Percentiles rank a stretch among this genome's conserved stretches.
phyloP scores from a whole-genome alignment of 2,113 vertebrate species.

The Falcunculus frontatus region DNA sequence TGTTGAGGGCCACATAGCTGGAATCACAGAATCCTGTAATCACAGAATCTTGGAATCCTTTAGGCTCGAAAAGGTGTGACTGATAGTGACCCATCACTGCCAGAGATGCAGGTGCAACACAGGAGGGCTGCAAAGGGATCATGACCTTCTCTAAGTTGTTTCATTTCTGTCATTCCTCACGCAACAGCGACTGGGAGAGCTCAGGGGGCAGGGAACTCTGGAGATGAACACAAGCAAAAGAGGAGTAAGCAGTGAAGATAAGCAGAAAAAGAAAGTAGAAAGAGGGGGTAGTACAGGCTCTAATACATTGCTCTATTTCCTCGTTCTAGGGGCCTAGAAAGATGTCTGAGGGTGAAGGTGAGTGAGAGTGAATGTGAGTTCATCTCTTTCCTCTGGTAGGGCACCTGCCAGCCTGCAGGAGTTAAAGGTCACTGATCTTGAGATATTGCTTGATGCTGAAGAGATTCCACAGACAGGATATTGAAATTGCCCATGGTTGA shows the following conservation, averaged over 20 bases:
- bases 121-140: neutral
- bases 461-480: neutral
- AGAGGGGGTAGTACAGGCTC: fast-evolving
- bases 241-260: neutral
- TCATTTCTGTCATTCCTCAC: neutral
- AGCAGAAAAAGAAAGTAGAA: neutral
- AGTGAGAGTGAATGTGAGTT: neutral
- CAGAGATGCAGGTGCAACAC: neutral
- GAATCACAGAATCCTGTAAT: neutral
- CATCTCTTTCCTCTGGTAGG: neutral
- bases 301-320: neutral
- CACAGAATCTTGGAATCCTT: too few relatives aligned
- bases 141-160: neutral
- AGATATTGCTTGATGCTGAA: neutral
- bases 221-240: neutral
- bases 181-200: neutral
- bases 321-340: neutral
- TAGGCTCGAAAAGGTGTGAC: fast-evolving
- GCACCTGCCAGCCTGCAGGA: neutral
- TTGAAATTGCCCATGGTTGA: neutral
- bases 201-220: neutral
- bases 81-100: neutral
- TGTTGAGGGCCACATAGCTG: neutral
- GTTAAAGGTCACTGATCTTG: neutral
- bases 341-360: neutral